Evolutionary conservation across 2,797 vertebrate species (phyloP), one percentile per base, ranked within the genome.

Genomic region (Phrynocephalus guinanensis): DNA sequence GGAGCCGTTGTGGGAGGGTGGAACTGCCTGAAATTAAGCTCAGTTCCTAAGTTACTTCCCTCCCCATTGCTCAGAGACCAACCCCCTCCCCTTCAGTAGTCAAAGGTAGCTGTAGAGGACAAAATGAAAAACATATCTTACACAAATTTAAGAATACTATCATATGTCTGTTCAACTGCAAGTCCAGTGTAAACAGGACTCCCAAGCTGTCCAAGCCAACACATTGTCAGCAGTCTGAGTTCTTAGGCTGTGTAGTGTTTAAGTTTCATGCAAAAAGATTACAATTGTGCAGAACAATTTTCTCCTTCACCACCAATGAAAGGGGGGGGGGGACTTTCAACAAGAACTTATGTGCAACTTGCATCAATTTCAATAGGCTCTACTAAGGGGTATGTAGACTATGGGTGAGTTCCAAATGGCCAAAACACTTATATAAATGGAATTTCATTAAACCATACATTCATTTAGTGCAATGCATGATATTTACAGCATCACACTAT

Each of bases 381-480:
- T 78, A 48, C 44, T 33, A 60, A 24, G 6, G 7, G 1, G 83
- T 3, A 6, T 44, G 16, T 7, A 38, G 44, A 84, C 6, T 16
- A 20, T 78, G 48, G 13, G 9, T 44, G 75, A 15, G 30, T 79
- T 77, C 28, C n/a, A 71, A 6, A 48, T 56, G 56, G 7, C 5
- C 48, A 30, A 63, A 2, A 86, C 24, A 85, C 2, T 1, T 77
- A 3, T 15, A 63, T 63, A 0, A 24, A 77, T 0, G 52, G 2
- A 0, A 86, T 68, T 88, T 83, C 10, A 66, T 83, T 33, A 83
- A 90, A 87, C 1, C 2, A 28, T 10, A 5, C 28, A 63, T 91
- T 79, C 52, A 11, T 80, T 56, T 56, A 56, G 52, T 63, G 5
- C 13, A 15, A 63, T 63, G 0, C 48, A 80, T 56, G 52, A 56